Percentiles rank a stretch among this genome's conserved stretches.
phyloP scores from a whole-genome alignment of 2,888 invertebrate species.

The Nephrotoma appendiculata region DNA sequence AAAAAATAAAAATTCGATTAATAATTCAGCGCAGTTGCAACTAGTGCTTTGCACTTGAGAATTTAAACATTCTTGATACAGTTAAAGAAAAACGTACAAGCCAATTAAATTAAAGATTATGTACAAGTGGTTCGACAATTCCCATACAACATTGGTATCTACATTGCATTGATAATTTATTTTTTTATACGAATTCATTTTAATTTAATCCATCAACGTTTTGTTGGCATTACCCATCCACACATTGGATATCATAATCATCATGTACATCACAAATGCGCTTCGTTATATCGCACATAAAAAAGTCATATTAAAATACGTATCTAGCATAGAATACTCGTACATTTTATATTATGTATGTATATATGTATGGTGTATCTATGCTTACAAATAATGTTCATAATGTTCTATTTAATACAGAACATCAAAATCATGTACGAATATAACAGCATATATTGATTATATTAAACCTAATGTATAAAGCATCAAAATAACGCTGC shows the following conservation, averaged over 20 bases:
- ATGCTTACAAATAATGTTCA: neutral
- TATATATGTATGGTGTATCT: neutral
- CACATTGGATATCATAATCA: neutral
- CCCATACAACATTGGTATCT: too few relatives aligned
- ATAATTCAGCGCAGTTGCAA: too few relatives aligned
- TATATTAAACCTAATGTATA: neutral
- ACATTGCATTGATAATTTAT: too few relatives aligned
- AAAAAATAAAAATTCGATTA: too few relatives aligned
- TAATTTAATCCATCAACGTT: neutral
- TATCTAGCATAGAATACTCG: neutral
- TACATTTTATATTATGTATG: too few relatives aligned
- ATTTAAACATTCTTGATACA: too few relatives aligned
- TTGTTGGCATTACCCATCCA: neutral
- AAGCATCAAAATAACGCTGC: neutral
- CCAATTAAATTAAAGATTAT: too few relatives aligned
- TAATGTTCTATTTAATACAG: neutral
- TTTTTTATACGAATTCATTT: too few relatives aligned
- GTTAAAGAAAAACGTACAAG: too few relatives aligned
- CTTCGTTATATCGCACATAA: neutral
- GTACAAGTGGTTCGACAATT: too few relatives aligned
- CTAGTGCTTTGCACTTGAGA: too few relatives aligned
- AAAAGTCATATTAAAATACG: neutral
- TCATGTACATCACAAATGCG: neutral
- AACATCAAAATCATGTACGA: neutral
- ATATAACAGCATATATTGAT: neutral